A percentile compares a stretch with the other conserved stretches of the same genome.
Evolutionary conservation across 2,113 vertebrate genomes (phyloP).

Genomic region (Turnix velox): DNA sequence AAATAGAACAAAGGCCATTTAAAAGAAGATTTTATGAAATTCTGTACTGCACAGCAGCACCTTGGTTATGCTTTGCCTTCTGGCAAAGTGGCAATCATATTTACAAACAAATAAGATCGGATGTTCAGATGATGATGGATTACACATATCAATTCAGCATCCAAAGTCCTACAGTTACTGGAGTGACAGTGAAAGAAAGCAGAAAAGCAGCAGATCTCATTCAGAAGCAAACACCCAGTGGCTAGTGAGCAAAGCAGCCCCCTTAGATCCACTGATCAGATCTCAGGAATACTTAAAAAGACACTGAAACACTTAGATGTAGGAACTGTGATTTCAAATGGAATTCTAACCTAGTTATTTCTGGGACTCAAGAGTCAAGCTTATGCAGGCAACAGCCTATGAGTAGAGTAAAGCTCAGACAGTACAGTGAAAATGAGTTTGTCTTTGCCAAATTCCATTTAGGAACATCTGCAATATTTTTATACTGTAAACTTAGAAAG

Average conservation of each 20-base stretch:
- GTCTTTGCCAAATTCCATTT: neutral
- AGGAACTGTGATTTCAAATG: neutral
- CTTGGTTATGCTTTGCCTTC: neutral
- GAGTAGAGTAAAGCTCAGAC: neutral
- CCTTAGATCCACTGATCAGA: neutral
- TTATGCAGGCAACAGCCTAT: neutral
- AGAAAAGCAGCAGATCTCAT: neutral
- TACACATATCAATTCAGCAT: neutral
- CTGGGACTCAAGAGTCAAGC: neutral
- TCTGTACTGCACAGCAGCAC: neutral
- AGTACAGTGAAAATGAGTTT: neutral
- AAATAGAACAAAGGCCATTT: neutral
- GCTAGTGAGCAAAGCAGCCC: neutral
- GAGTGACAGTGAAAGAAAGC: neutral
- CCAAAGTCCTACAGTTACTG: neutral
- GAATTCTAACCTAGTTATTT: neutral
- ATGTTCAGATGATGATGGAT: neutral
- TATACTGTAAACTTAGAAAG: neutral
- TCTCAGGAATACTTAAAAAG: neutral
- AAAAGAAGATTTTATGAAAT: neutral
- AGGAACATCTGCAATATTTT: neutral
- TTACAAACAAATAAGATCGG: neutral
- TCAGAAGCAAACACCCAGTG: neutral
- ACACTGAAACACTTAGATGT: neutral
- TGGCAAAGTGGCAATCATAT: neutral